These are phyloP conservation scores for Synergus umbraculus DNA, from an alignment of 2,888 invertebrate species.

Conservation along the genomic window DNA sequence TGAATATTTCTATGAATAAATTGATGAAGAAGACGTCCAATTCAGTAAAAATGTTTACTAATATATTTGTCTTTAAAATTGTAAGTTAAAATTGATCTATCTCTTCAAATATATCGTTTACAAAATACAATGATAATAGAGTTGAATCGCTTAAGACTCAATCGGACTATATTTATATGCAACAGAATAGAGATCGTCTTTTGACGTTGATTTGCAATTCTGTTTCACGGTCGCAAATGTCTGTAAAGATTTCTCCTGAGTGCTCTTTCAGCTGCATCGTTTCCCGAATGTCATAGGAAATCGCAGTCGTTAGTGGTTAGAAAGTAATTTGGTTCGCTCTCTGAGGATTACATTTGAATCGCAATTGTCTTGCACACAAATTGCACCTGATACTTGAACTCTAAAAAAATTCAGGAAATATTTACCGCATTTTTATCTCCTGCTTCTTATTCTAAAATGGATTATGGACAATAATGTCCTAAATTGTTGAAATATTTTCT, in stretches of 20 bases:
- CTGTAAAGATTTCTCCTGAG: slow-evolving; percentile 1
- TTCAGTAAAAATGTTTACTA: too few species aligned
- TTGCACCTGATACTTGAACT: neutral
- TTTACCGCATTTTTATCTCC: neutral
- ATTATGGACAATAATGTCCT: neutral
- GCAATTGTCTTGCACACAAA: slow-evolving; percentile 10
- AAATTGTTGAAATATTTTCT: neutral
- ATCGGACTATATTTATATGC: neutral
- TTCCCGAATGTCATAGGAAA: neutral
- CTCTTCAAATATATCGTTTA: too few species aligned
- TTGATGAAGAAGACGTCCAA: too few species aligned
- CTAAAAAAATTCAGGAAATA: neutral
- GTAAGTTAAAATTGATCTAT: neutral
- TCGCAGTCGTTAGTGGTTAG: slow-evolving; percentile 25
- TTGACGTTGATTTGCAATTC: slow-evolving; percentile 32
- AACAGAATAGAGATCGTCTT: neutral
- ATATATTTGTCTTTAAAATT: neutral
- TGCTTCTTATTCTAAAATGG: neutral
- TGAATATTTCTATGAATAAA: too few species aligned
- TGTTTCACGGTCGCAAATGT: slow-evolving; percentile 4
- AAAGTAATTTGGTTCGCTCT: neutral
- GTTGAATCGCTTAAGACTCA: neutral
- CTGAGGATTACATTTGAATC: neutral
- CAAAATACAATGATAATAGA: neutral
- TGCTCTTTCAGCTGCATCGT: neutral